phyloP scores from a whole-genome alignment of 2,113 vertebrate genomes.

The Cinclus cinclus region DNA sequence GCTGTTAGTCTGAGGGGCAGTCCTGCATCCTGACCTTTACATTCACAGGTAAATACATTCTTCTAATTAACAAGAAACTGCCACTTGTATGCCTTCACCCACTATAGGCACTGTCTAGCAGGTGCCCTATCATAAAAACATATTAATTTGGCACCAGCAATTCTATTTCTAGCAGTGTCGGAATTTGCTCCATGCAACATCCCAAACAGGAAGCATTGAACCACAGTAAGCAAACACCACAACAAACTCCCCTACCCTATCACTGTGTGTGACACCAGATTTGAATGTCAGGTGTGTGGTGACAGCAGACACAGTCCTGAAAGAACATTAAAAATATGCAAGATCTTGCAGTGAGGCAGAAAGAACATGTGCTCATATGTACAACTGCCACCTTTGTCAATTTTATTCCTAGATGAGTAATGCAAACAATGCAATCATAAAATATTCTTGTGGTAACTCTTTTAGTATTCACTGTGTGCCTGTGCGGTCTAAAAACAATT shows the following conservation, averaged over 20 bases:
- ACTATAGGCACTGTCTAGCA: background rate
- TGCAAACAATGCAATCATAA: constrained; percentile 57
- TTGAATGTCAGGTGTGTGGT: background rate
- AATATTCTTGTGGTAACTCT: constrained; percentile 50
- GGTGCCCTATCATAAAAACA: background rate
- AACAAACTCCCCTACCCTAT: background rate
- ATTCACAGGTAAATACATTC: background rate
- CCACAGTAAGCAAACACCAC: background rate
- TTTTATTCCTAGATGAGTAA: constrained; percentile 55
- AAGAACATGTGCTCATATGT: background rate
- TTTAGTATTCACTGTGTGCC: constrained; percentile 66
- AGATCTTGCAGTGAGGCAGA: background rate
- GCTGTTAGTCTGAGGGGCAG: background rate
- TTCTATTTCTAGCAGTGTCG: background rate
- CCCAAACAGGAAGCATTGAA: background rate
- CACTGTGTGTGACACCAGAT: background rate
- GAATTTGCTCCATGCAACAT: background rate
- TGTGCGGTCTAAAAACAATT: constrained; percentile 72
- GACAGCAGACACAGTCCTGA: background rate
- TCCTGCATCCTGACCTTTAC: background rate
- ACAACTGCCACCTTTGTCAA: background rate
- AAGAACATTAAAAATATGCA: background rate
- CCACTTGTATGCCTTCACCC: background rate
- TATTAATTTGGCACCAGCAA: background rate
- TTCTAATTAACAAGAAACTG: background rate